phyloP scores from a whole-genome alignment of 2,888 invertebrate species.

The Acanthosepion esculentum region DNA sequence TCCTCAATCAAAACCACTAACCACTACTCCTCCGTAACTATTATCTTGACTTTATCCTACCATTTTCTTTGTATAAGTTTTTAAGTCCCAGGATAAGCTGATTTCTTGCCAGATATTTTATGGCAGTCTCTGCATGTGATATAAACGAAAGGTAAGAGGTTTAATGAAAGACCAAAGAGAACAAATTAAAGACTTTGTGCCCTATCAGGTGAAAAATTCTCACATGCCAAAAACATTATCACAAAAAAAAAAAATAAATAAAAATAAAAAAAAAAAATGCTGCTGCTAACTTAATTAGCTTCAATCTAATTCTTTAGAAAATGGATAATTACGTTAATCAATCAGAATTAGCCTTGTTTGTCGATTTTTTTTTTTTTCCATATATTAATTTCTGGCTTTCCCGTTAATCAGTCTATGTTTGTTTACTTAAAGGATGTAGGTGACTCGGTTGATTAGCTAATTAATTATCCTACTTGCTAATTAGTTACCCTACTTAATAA shows the following conservation, averaged over 20 bases:
- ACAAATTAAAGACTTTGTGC: not conserved
- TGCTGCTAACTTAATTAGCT: not conserved
- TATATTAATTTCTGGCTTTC: not conserved
- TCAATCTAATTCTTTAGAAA: not conserved
- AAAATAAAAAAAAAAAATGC: not conserved
- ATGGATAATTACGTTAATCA: not conserved
- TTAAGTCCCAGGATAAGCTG: too few species aligned
- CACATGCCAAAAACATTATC: not conserved
- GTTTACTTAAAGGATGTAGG: not conserved
- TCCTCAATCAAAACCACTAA: too few species aligned
- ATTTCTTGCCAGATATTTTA: too few species aligned
- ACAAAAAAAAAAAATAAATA: not conserved
- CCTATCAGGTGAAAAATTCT: not conserved
- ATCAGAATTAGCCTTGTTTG: not conserved
- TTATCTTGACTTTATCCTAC: too few species aligned
- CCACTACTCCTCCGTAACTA: too few species aligned
- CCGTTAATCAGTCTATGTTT: not conserved
- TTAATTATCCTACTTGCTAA: not conserved
- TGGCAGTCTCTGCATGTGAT: not conserved
- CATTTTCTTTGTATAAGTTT: too few species aligned
- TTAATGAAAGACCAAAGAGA: not conserved
- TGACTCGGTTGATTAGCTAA: not conserved
- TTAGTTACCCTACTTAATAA: not conserved
- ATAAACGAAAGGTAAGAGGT: conserved; percentile 14
- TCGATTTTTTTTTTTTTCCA: not conserved